phyloP scores from a whole-genome alignment of 2,888 invertebrate genomes.

The Octonoba sinensis region DNA sequence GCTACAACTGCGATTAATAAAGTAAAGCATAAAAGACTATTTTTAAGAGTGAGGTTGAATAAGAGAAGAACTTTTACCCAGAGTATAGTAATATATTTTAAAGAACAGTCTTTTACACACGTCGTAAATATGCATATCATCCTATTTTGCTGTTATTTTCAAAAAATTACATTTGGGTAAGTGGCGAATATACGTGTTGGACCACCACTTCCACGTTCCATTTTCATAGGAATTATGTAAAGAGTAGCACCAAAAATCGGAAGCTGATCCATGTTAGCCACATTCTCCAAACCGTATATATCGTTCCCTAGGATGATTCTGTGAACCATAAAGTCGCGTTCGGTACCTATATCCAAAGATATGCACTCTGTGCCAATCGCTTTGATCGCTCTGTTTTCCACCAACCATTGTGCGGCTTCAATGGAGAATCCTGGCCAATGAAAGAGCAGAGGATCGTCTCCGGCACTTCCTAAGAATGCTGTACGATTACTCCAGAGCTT shows the following conservation, averaged over 20 bases:
- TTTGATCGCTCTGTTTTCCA: constrained; percentile 75
- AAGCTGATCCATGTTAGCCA: constrained; percentile 72
- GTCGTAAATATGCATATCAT: no score
- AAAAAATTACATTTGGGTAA: constrained; percentile 35
- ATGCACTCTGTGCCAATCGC: constrained; percentile 79
- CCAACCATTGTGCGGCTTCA: constrained; percentile 77
- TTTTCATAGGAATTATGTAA: constrained; percentile 77
- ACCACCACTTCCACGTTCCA: constrained; percentile 77
- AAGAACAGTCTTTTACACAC: no score
- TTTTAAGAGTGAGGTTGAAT: no score
- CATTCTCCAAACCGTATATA: constrained; percentile 77
- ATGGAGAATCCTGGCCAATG: constrained; percentile 74
- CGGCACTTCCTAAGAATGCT: constrained; percentile 64
- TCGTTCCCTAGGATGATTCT: constrained; percentile 73
- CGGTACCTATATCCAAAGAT: constrained; percentile 76
- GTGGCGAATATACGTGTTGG: constrained; percentile 75
- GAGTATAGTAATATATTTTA: no score
- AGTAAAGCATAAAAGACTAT: no score
- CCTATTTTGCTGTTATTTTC: background rate
- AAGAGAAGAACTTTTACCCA: no score
- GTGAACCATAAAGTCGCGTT: constrained; percentile 73
- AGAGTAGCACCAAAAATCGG: constrained; percentile 68
- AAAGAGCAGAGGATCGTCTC: constrained; percentile 43
- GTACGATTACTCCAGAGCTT: constrained; percentile 67
- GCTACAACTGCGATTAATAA: no score